phyloP scores from a whole-genome alignment of 2,113 vertebrate genomes.

The Panthera leo region DNA sequence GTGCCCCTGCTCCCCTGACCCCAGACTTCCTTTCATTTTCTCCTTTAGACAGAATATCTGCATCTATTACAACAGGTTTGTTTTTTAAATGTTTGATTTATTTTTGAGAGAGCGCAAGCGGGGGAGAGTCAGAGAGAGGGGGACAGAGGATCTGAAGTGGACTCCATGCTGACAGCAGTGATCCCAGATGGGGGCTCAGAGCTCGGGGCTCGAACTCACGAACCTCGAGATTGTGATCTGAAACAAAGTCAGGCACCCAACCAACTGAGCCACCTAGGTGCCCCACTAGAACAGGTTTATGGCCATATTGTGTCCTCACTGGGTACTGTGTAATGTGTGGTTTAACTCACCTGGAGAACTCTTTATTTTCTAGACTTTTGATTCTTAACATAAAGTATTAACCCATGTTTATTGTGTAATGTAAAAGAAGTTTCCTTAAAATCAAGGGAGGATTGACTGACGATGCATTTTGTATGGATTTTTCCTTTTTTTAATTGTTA shows the following conservation, averaged over 20 bases:
- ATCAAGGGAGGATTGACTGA: constrained; percentile 35
- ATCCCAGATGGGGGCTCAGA: too few relatives aligned
- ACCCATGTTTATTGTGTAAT: constrained; percentile 25
- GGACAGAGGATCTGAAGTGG: too few relatives aligned
- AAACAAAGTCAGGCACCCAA: too few relatives aligned
- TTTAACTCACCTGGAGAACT: neutral
- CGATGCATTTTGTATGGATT: constrained; percentile 51
- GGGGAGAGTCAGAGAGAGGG: too few relatives aligned
- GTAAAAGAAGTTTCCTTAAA: constrained; percentile 42
- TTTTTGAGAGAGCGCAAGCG: too few relatives aligned
- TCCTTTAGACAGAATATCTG: neutral
- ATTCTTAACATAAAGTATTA: constrained; percentile 23
- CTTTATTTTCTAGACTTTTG: neutral
- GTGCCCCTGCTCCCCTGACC: too few relatives aligned
- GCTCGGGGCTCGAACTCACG: too few relatives aligned
- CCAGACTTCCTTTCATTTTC: neutral
- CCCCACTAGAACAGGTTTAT: neutral
- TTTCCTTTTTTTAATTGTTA: constrained; percentile 44
- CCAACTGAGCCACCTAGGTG: too few relatives aligned
- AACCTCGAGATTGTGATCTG: too few relatives aligned
- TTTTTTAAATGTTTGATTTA: too few relatives aligned
- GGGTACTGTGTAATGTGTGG: neutral
- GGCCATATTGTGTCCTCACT: neutral
- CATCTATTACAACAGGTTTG: neutral
- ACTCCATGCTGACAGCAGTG: too few relatives aligned